phyloP scores from a whole-genome alignment of 2,113 vertebrate species.

The Zingel zingel region DNA sequence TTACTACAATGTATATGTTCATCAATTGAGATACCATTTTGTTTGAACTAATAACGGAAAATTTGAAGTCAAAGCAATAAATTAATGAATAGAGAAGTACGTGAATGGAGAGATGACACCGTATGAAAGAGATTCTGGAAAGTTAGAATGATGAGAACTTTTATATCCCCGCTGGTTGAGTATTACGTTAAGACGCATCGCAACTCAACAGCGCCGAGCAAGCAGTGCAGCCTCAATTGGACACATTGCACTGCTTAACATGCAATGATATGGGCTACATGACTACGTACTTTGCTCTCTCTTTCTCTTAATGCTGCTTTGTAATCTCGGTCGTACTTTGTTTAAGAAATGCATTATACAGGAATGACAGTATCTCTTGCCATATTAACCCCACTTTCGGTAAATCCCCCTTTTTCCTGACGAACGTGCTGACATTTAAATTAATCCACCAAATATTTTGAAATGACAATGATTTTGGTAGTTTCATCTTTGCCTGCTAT shows the following conservation, averaged over 20 bases:
- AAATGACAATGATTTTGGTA: conserved; percentile 6
- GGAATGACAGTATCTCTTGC: conserved; percentile 34
- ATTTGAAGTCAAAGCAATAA: conserved; percentile 80
- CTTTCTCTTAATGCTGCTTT: conserved; percentile 52
- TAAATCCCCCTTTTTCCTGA: conserved; percentile 16
- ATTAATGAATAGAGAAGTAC: conserved; percentile 80
- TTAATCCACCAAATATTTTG: conserved; percentile 12
- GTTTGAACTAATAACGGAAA: conserved; percentile 75
- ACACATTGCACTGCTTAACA: conserved; percentile 63
- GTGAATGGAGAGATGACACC: conserved; percentile 81
- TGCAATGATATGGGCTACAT: conserved; percentile 43
- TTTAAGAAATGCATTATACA: conserved; percentile 59
- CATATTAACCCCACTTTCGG: conserved; percentile 17
- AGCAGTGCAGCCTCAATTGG: conserved; percentile 37
- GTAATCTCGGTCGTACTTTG: conserved; percentile 20
- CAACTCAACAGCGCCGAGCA: conserved; percentile 28
- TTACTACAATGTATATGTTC: conserved; percentile 71
- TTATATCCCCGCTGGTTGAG: conserved; percentile 27
- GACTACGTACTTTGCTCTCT: conserved; percentile 37
- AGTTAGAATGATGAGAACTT: conserved; percentile 59
- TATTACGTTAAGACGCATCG: conserved; percentile 20
- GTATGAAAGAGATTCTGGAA: conserved; percentile 61
- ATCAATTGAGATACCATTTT: conserved; percentile 79
- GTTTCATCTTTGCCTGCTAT: neutral
- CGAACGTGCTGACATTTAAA: conserved; percentile 25